Percentiles rank a stretch among this genome's conserved stretches.
Evolutionary conservation across 2,113 vertebrate genomes (phyloP).

Genomic region (Dinomys branickii): DNA sequence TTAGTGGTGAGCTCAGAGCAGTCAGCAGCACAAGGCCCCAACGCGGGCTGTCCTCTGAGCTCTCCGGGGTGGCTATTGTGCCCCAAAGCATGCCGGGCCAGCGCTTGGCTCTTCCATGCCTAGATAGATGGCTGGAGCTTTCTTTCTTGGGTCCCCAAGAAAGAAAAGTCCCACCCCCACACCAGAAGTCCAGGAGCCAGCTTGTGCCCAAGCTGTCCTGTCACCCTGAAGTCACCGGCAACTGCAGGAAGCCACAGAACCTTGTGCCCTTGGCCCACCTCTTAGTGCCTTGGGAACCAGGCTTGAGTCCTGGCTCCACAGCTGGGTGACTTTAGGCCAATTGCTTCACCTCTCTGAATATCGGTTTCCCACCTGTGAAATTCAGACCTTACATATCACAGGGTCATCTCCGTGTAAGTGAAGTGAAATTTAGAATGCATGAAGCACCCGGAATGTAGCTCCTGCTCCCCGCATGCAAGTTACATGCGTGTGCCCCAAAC

Average conservation of each 20-base stretch:
- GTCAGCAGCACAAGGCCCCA: fast-evolving
- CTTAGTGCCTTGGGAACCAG: fast-evolving
- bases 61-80: background rate
- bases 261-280: background rate
- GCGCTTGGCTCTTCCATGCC: background rate
- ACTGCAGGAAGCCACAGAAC: background rate
- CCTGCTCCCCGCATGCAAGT: background rate
- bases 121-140: fast-evolving
- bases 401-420: background rate
- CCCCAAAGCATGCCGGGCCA: background rate
- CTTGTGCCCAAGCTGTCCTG: background rate
- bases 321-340: background rate
- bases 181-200: background rate
- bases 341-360: background rate
- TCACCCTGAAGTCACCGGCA: background rate
- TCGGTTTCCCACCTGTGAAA: background rate
- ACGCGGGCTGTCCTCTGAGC: fast-evolving
- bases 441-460: background rate
- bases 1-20: background rate
- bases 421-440: background rate
- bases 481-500: background rate
- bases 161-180: background rate
- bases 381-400: background rate
- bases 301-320: background rate
- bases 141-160: too few relatives aligned